Percentiles rank a stretch among this genome's conserved stretches.
phyloP scores from a whole-genome alignment of 2,113 vertebrate species.

The Myotis brandtii region DNA sequence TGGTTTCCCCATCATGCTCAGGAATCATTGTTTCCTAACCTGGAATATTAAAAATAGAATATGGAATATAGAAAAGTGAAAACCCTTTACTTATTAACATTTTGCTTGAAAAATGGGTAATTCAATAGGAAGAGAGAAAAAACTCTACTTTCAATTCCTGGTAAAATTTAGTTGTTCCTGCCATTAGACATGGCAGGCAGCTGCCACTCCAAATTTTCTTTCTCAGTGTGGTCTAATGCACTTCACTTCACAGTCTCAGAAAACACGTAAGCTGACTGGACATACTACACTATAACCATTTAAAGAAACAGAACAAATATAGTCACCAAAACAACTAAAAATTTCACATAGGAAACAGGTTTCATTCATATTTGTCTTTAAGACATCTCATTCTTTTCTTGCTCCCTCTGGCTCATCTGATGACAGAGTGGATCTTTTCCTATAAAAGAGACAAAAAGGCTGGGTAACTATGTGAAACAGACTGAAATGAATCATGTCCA shows the following conservation, averaged over 20 bases:
- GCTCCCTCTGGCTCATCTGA: neutral
- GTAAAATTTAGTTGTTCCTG: slow-evolving; percentile 75
- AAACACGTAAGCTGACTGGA: slow-evolving; percentile 17
- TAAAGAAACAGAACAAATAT: slow-evolving; percentile 29
- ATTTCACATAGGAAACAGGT: neutral
- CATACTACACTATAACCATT: neutral
- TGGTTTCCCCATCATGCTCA: neutral
- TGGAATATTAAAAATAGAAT: slow-evolving; percentile 45
- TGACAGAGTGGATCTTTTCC: neutral
- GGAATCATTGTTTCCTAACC: slow-evolving; percentile 62
- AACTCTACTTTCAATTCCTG: slow-evolving; percentile 75
- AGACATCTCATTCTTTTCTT: neutral
- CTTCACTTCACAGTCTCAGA: slow-evolving; percentile 40
- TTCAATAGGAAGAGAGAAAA: slow-evolving; percentile 64
- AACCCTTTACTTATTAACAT: slow-evolving; percentile 65
- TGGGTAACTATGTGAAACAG: neutral
- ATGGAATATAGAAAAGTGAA: neutral
- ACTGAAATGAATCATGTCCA: slow-evolving; percentile 9
- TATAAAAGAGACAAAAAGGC: neutral
- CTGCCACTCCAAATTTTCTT: slow-evolving; percentile 67
- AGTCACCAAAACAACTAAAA: neutral
- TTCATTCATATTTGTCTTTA: neutral
- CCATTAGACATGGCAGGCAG: slow-evolving; percentile 41
- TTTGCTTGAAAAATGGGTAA: slow-evolving; percentile 72
- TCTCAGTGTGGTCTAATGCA: neutral